phyloP scores from a whole-genome alignment of 2,113 vertebrate genomes.

The Dolichallabes microphthalmus region DNA sequence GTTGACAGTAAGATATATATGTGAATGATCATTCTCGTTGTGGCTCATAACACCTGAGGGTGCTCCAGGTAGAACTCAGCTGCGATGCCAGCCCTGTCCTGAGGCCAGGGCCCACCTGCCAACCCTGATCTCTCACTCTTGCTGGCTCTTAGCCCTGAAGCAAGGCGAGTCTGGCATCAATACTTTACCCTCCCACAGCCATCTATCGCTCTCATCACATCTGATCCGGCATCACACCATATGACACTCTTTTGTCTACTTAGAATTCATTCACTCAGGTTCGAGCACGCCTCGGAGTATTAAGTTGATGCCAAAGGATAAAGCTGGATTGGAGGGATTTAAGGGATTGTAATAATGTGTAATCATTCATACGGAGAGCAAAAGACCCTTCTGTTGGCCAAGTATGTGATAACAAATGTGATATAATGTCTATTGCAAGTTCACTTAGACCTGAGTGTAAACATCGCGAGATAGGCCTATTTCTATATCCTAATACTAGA shows the following conservation, averaged over 20 bases:
- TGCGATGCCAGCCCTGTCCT: conserved; percentile 38
- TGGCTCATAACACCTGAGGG: conserved; percentile 12
- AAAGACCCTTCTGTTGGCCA: neutral
- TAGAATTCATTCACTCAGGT: conserved; percentile 27
- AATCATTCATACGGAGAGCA: conserved; percentile 10
- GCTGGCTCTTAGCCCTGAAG: conserved; percentile 34
- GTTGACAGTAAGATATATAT: conserved; percentile 11
- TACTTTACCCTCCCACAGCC: conserved; percentile 17
- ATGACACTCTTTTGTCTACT: conserved; percentile 38
- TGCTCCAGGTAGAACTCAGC: conserved; percentile 40
- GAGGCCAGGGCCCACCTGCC: conserved; percentile 50
- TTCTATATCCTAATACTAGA: conserved; percentile 19
- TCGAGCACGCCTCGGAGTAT: conserved; percentile 11
- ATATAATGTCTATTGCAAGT: neutral
- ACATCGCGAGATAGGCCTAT: neutral
- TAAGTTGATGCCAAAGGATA: conserved; percentile 29
- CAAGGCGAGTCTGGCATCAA: conserved; percentile 18
- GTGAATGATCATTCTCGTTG: conserved; percentile 9
- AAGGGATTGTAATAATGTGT: conserved; percentile 26
- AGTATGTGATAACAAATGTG: neutral
- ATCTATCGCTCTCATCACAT: conserved; percentile 32
- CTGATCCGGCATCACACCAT: conserved; percentile 39
- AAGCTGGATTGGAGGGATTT: conserved; percentile 34
- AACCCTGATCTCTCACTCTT: conserved; percentile 43
- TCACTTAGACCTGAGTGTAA: neutral